Base-by-base conservation (phyloP, 1,140 invertebrate species). In the Hestina assimilis region DNA sequence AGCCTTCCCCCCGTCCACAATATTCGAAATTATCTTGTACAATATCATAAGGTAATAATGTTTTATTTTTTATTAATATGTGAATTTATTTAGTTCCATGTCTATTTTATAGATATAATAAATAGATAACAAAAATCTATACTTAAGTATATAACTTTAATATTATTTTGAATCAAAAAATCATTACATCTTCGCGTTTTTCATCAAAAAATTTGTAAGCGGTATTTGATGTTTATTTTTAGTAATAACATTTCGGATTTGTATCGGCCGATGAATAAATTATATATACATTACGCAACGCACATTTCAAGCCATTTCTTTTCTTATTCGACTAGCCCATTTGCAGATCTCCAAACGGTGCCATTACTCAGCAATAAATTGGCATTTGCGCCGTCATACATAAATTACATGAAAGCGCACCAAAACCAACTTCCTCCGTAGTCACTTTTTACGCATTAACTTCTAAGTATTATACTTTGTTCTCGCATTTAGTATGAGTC, bases 301-400 rank as follows among this genome's bases (percentile, higher is more conserved):
- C 66, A 79, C 75, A 69, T 79, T 78, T 78, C 57, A 60, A 76
- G 76, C 77, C 80, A 83, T 86, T 87, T 81, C 83, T 86, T 83
- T 84, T 82, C 74, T 77, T 79, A 79, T 75, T 82, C 83, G 75
- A 70, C 82, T 82, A 79, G 79, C 79, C 83, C 79, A 86, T 86
- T 88, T 80, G 77, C 81, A 86, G 84, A 86, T 86, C 79, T 83
- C 79, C 75, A 83, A 86, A 88, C 79, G 74, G 82, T 77, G 76
- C 82, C 80, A 86, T 88, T 88, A 88, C 83, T 88, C 84, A 88
- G 79, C 83, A 83, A 88, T 88, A 88, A 88, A 88, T 88, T 86
- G 83, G 84, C 84, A 85, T 88, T 86, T 86, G 76, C 81, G 83
- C 73, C 77, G 84, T 79, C 83, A 85, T 88, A 86, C 84, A 88